These are phyloP conservation scores for Hesperophylax magnus DNA, from an alignment of 1,140 invertebrate species.

Conservation along the genomic window DNA sequence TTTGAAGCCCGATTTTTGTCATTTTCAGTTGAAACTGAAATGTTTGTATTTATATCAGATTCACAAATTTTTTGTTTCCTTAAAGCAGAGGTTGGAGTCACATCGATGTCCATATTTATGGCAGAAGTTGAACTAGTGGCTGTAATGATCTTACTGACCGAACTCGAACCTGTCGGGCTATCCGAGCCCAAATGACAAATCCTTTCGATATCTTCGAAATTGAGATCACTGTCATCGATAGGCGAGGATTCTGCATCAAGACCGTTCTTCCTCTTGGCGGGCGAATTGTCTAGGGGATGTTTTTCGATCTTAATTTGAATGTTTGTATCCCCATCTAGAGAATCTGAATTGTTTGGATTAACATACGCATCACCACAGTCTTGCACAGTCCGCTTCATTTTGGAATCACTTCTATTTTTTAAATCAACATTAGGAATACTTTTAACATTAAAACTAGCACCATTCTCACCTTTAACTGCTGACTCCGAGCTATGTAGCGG, in stretches of 20 bases:
- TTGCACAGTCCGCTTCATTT: constrained; percentile 39
- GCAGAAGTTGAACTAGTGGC: no score
- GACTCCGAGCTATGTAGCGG: constrained; percentile 31
- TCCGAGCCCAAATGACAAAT: constrained; percentile 39
- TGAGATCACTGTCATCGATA: constrained; percentile 50
- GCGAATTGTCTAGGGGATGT: no score
- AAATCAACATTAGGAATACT: constrained; percentile 38
- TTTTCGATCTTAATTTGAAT: not conserved
- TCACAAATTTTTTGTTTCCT: not conserved
- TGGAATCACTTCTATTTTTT: constrained; percentile 18
- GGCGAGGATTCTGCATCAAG: constrained; percentile 34
- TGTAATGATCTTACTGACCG: not conserved
- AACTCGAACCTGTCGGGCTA: not conserved
- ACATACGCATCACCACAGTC: constrained; percentile 57
- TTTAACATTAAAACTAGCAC: constrained; percentile 32
- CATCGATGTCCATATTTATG: not conserved
- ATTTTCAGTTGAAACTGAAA: not conserved
- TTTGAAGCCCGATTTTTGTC: not conserved
- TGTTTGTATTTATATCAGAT: not conserved
- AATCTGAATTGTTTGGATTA: constrained; percentile 32
- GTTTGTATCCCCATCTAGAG: constrained; percentile 8
- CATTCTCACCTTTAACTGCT: constrained; percentile 40
- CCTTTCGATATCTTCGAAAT: constrained; percentile 50
- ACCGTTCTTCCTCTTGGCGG: not conserved
- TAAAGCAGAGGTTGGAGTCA: not conserved